A percentile compares a stretch with the other conserved stretches of the same genome.
Evolutionary conservation across 2,797 vertebrate genomes (phyloP).

Genomic region (Bufotes viridis): DNA sequence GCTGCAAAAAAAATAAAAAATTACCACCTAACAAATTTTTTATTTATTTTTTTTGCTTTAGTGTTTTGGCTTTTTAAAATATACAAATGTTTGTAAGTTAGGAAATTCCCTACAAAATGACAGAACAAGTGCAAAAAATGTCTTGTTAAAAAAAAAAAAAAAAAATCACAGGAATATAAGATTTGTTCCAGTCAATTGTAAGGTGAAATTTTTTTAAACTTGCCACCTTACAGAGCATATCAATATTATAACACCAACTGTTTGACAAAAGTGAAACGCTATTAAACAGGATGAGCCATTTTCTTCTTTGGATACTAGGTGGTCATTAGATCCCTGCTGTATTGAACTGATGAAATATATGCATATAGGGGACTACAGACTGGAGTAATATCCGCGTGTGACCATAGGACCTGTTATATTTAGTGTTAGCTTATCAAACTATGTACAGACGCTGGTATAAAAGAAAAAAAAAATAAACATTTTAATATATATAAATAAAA

Average conservation of each 20-base stretch:
- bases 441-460: conserved; percentile 27
- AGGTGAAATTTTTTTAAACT: too few relatives aligned
- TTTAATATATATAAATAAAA: conserved; percentile 30
- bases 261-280: not conserved
- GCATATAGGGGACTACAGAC: not conserved
- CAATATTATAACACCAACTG: not conserved
- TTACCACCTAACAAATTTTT: conserved; percentile 13
- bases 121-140: conserved; percentile 50
- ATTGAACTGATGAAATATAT: not conserved
- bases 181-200: not conserved
- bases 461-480: not conserved
- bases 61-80: conserved; percentile 13
- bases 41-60: not conserved
- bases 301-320: not conserved
- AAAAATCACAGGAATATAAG: conserved; percentile 17
- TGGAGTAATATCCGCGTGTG: not conserved
- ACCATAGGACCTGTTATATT: conserved; percentile 32
- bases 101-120: conserved; percentile 15
- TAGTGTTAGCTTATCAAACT: conserved; percentile 50
- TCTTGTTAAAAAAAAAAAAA: not conserved
- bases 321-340: not conserved
- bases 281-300: not conserved
- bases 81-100: conserved; percentile 3
- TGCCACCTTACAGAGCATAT: not conserved
- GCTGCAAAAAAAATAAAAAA: conserved; percentile 1